These are phyloP conservation scores for Metalampra italica DNA, from an alignment of 2,888 invertebrate species.

Conservation along the genomic window DNA sequence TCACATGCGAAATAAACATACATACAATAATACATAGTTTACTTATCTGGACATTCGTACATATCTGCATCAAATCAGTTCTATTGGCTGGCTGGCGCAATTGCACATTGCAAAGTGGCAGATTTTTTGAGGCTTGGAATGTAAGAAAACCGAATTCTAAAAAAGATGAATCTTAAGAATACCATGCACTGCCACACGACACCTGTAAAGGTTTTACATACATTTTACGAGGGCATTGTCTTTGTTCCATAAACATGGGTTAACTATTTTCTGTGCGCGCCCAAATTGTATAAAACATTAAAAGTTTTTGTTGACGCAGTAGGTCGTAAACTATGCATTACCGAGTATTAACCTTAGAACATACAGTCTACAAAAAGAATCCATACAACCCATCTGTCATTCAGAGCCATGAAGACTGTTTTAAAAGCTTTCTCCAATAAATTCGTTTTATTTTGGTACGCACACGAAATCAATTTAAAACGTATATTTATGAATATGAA, in stretches of 20 bases:
- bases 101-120: constrained; percentile 1
- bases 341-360: constrained; percentile 17
- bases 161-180: constrained; percentile 8
- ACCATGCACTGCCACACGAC: constrained; percentile 8
- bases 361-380: constrained; percentile 3
- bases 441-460: neutral
- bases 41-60: neutral
- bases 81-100: neutral
- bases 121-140: constrained; percentile 4
- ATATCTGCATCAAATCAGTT: constrained; percentile 1
- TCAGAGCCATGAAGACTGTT: constrained; percentile 5
- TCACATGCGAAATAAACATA: constrained; percentile 5
- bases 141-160: too few relatives aligned
- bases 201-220: constrained; percentile 42
- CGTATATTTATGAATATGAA: constrained; percentile 36
- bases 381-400: constrained; percentile 5
- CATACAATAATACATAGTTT: neutral
- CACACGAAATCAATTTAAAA: neutral
- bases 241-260: constrained; percentile 55
- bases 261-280: constrained; percentile 48
- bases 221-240: constrained; percentile 75
- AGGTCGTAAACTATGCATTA: constrained; percentile 38
- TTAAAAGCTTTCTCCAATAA: neutral
- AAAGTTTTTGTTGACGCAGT: constrained; percentile 42
- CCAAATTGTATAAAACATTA: constrained; percentile 44